Evolutionary conservation across 1,140 invertebrate species (phyloP), one percentile per base, ranked within the genome.

Genomic region (Polypedilum vanderplanki): DNA sequence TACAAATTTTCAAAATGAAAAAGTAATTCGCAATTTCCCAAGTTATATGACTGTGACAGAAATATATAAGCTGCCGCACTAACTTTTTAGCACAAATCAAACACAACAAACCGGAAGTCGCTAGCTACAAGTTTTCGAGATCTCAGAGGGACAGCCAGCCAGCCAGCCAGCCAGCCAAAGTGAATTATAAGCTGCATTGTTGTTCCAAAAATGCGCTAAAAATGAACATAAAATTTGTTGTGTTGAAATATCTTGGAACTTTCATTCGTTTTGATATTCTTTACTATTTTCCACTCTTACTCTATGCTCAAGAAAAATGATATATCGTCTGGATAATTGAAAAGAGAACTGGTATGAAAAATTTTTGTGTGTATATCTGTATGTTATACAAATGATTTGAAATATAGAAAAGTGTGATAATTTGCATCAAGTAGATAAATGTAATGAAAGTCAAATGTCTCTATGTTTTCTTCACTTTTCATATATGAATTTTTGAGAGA

Each of bases 251-350:
- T 12, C 46, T 57, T 57, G 46, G 1, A 57, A 57, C 9, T 57
- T 57, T n/a, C n/a, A 57, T n/a, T 57, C 46, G n/a, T 57, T 57
- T 57, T 57, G 46, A 57, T 12, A 57, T 57, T 33, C 24, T 33
- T 5, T 57, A 57, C 46, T 57, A 12, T 12, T n/a, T 12, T 15
- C n/a, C 15, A 12, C n/a, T 57, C 1, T 15, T 41, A 46, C 41
- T 4, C n/a, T n/a, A 57, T 12, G n/a, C 12, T 12, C 3, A 57
- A 57, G 12, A 57, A 33, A 33, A 57, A 57, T 57, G 46, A 57
- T 57, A 12, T 57, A 57, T 57, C n/a, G 46, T 57, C 46, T 57
- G 46, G 46, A 57, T 57, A 57, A 57, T 57, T 57, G 46, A 57
- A 57, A 12, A 57, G n/a, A 57, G n/a, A 57, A 57, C 15, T 57